These are phyloP conservation scores for Chelmon rostratus DNA, from an alignment of 2,797 vertebrate species.

Conservation along the genomic window DNA sequence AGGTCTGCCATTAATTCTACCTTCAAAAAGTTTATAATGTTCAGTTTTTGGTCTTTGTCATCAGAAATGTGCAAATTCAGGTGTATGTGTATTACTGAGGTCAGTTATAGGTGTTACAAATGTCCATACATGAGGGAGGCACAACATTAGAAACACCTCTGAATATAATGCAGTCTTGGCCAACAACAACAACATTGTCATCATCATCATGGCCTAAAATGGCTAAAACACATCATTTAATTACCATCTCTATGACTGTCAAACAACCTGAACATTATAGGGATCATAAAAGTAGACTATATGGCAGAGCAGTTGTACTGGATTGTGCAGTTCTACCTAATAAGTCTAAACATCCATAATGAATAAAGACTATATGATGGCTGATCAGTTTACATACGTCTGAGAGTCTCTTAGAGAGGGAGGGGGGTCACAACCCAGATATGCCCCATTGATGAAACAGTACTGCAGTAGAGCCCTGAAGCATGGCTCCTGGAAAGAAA, in stretches of 20 bases:
- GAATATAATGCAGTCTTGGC: too few relatives aligned
- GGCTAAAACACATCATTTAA: not conserved
- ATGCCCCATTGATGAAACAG: conserved; percentile 87
- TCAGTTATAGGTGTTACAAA: not conserved
- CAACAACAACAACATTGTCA: too few relatives aligned
- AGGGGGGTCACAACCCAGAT: conserved; percentile 93
- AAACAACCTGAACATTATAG: not conserved
- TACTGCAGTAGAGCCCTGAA: conserved; percentile 92
- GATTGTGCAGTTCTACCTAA: not conserved
- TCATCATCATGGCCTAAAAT: not conserved
- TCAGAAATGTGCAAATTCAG: too few relatives aligned
- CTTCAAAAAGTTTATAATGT: too few relatives aligned
- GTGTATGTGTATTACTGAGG: too few relatives aligned
- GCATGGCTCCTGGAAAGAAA: conserved; percentile 89
- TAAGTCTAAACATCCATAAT: not conserved
- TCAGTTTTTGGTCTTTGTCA: too few relatives aligned
- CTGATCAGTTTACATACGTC: conserved; percentile 68
- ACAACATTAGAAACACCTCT: not conserved
- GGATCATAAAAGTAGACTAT: not conserved
- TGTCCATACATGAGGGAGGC: not conserved
- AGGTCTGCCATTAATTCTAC: not conserved
- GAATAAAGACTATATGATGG: not conserved
- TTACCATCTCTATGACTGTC: too few relatives aligned
- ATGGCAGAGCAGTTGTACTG: not conserved
- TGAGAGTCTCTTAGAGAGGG: conserved; percentile 79